Conservation (phyloP, 2,888 invertebrate species). For the Zootermopsis nevadensis region DNA sequence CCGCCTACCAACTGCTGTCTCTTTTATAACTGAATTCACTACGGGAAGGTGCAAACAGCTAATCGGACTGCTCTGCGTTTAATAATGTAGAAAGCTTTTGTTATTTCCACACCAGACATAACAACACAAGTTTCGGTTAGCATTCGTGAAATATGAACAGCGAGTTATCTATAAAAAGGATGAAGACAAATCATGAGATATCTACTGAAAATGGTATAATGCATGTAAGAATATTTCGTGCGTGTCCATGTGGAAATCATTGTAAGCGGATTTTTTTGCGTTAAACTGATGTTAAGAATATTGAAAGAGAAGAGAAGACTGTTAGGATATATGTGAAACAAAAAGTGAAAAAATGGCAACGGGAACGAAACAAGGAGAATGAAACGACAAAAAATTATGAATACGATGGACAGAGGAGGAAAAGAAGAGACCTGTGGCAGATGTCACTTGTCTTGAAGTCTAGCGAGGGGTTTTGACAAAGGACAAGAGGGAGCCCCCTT, state of each 20-base stretch:
- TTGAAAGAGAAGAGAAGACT: not conserved
- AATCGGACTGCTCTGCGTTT: too few relatives aligned
- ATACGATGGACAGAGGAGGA: not conserved
- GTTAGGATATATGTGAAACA: not conserved
- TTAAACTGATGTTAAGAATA: not conserved
- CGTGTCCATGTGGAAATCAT: not conserved
- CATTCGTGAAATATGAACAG: too few relatives aligned
- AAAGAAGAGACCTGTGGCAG: conserved; percentile 17
- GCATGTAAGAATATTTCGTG: not conserved
- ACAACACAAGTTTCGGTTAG: too few relatives aligned
- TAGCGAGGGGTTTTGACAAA: not conserved
- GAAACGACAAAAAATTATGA: conserved; percentile 13
- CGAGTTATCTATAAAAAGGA: too few relatives aligned
- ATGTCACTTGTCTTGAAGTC: conserved; percentile 22
- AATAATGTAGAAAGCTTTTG: too few relatives aligned
- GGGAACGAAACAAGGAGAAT: not conserved
- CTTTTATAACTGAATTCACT: too few relatives aligned
- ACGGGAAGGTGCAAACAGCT: too few relatives aligned
- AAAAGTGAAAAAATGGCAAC: not conserved
- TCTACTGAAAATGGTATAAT: not conserved
- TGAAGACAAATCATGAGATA: not conserved
- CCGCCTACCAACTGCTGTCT: too few relatives aligned
- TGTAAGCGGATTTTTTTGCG: not conserved
- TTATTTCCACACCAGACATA: too few relatives aligned
- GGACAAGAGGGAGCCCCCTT: not conserved